Evolutionary conservation across 64 coral and sea anemone species (phyloP).

Genomic region (Montipora capricornis): DNA sequence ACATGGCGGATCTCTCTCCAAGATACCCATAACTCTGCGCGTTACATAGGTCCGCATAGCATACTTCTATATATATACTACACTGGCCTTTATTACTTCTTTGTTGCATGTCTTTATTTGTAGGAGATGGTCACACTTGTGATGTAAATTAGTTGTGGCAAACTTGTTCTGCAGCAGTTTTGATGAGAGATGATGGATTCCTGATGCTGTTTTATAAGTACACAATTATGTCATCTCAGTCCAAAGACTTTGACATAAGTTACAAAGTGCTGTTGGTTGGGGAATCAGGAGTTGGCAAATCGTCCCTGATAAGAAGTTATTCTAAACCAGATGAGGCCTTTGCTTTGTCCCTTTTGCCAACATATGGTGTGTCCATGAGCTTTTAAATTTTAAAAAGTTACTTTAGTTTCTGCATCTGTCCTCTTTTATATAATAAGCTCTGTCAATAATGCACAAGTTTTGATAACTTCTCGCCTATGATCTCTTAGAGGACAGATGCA

Average conservation of each 20-base stretch:
- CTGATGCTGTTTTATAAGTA: not conserved
- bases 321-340: conserved; percentile 83
- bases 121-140: not conserved
- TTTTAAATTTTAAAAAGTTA: too few species aligned
- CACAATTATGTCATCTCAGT: not conserved
- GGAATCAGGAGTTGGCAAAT: conserved; percentile 93
- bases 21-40: too few species aligned
- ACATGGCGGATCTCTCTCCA: too few species aligned
- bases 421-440: too few species aligned
- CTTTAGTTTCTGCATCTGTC: too few species aligned
- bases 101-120: not conserved
- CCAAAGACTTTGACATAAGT: conserved; percentile 81
- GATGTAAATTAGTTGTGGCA: not conserved
- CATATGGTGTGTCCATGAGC: conserved; percentile 69
- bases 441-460: too few species aligned
- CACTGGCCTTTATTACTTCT: not conserved
- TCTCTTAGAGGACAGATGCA: too few species aligned
- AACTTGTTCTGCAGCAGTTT: not conserved
- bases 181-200: not conserved
- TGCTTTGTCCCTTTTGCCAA: conserved; percentile 63
- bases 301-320: conserved; percentile 84
- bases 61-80: not conserved
- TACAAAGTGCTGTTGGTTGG: conserved; percentile 97
- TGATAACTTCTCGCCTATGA: too few species aligned
- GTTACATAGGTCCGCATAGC: too few species aligned